A percentile compares a stretch with the other conserved stretches of the same genome.
These are phyloP conservation scores for Lucilia sericata DNA, from an alignment of 1,140 invertebrate genomes.

Conservation along the genomic window DNA sequence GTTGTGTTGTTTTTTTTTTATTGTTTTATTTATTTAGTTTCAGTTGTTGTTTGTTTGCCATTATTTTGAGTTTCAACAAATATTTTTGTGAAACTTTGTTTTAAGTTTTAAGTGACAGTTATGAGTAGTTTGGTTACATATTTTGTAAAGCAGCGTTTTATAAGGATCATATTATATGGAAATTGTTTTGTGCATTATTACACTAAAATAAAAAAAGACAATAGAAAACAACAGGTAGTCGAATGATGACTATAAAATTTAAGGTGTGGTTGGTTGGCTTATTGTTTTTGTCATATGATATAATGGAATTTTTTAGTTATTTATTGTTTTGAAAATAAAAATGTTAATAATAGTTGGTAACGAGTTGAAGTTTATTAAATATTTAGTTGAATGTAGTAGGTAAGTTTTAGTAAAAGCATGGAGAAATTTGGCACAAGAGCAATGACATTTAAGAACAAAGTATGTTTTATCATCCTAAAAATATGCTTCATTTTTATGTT, in stretches of 20 bases:
- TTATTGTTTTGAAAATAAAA: background rate
- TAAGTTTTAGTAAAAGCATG: background rate
- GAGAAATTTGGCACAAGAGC: background rate
- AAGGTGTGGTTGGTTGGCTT: background rate
- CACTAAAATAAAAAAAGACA: no score
- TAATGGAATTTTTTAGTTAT: background rate
- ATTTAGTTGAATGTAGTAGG: background rate
- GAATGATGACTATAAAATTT: background rate
- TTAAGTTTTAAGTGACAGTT: constrained; percentile 25
- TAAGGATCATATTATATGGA: constrained; percentile 15
- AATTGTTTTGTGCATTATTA: background rate
- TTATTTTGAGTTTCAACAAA: background rate
- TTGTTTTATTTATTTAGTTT: background rate
- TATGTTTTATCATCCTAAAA: no score
- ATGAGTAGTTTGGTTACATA: background rate
- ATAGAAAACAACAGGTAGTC: background rate
- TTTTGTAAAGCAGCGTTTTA: background rate
- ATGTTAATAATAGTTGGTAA: background rate
- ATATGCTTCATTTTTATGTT: no score
- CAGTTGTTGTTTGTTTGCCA: background rate
- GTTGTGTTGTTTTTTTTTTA: no score
- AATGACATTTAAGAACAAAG: no score
- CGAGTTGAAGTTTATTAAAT: background rate
- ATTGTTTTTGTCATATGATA: constrained; percentile 19
- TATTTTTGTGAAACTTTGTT: background rate